Evolutionary conservation across 2,888 invertebrate genomes (phyloP).

Genomic region (Dioctria rufipes): DNA sequence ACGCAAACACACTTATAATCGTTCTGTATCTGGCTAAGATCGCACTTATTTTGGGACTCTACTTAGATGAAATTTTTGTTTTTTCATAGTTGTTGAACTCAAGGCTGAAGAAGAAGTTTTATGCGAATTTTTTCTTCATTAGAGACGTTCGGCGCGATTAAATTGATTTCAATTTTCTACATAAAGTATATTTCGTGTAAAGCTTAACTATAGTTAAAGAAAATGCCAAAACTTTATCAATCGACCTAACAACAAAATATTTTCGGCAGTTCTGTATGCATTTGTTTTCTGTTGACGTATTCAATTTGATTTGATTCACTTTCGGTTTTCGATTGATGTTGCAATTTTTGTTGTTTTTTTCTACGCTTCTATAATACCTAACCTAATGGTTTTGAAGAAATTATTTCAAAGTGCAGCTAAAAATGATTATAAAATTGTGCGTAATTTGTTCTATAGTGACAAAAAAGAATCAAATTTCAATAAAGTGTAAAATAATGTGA

Average conservation of each 20-base stretch:
- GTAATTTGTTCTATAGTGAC: neutral
- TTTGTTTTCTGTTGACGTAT: constrained; percentile 20
- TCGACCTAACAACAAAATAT: neutral
- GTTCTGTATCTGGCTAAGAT: constrained; percentile 54
- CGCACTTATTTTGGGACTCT: constrained; percentile 56
- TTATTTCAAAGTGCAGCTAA: too few species aligned
- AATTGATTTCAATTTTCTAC: too few species aligned
- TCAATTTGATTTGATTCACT: neutral
- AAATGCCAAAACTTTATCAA: too few species aligned
- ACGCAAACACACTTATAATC: constrained; percentile 46
- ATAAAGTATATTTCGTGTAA: too few species aligned
- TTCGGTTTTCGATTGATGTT: neutral
- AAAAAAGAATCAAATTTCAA: neutral
- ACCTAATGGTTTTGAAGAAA: too few species aligned
- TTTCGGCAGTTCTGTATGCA: constrained; percentile 8
- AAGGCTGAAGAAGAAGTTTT: constrained; percentile 19
- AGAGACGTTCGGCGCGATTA: too few species aligned
- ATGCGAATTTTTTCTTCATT: neutral
- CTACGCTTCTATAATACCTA: neutral
- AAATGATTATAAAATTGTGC: neutral
- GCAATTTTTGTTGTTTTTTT: neutral
- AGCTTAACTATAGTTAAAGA: too few species aligned
- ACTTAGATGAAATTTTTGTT: constrained; percentile 46
- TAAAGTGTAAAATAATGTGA: neutral
- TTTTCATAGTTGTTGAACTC: constrained; percentile 41